A percentile compares a stretch with the other conserved stretches of the same genome.
Evolutionary conservation across 2,888 invertebrate genomes (phyloP).

Genomic region (Stegophylla sp.): DNA sequence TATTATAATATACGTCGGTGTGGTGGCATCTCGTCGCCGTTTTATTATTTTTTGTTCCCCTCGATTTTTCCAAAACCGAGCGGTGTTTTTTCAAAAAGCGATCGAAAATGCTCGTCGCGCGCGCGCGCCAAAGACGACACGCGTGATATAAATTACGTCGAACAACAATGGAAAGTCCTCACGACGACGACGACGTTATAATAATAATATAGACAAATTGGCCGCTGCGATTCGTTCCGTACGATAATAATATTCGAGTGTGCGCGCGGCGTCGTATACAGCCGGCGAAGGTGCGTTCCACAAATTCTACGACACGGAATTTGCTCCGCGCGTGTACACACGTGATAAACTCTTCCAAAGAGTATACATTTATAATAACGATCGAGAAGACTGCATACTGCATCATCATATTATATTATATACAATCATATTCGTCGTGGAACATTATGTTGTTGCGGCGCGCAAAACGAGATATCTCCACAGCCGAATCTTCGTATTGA

Average conservation of each 20-base stretch:
- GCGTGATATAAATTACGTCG: not conserved
- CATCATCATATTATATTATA: too few relatives aligned
- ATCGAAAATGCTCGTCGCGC: not conserved
- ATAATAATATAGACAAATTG: not conserved
- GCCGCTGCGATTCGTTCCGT: not conserved
- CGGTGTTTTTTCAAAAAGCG: not conserved
- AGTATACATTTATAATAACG: too few relatives aligned
- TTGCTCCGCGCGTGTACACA: not conserved
- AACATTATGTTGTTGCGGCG: too few relatives aligned
- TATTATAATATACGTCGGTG: too few relatives aligned
- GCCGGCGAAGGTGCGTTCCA: not conserved
- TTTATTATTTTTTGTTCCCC: too few relatives aligned
- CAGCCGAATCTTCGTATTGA: too few relatives aligned
- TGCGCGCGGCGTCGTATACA: not conserved
- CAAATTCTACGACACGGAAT: not conserved
- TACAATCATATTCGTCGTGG: too few relatives aligned
- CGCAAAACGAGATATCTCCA: too few relatives aligned
- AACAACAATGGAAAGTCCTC: not conserved
- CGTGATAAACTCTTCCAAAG: too few relatives aligned
- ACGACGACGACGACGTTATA: too few relatives aligned
- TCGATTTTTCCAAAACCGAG: not conserved
- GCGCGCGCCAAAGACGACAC: not conserved
- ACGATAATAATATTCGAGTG: not conserved
- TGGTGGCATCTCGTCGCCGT: not conserved
- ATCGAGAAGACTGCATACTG: too few relatives aligned